Evolutionary conservation across 1,140 invertebrate species (phyloP).

Genomic region (Homalodisca vitripennis): DNA sequence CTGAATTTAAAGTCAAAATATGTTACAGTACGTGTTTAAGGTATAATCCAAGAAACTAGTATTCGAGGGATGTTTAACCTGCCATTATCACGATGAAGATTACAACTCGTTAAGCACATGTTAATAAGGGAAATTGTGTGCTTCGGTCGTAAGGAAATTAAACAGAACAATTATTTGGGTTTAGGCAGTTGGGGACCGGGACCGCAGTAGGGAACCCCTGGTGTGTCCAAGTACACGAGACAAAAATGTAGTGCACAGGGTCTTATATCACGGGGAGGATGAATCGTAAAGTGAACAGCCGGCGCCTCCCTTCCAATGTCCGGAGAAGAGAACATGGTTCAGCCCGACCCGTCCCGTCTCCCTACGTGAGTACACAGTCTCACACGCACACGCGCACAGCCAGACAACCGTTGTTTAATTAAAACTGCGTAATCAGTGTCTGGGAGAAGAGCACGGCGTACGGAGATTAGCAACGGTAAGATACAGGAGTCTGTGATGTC

Average conservation of each 20-base stretch:
- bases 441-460: not conserved
- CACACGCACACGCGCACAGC: not conserved
- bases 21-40: too few species aligned
- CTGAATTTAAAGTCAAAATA: too few species aligned
- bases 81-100: too few species aligned
- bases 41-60: too few species aligned
- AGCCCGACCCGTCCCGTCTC: conserved; percentile 31
- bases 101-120: too few species aligned
- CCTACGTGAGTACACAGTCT: not conserved
- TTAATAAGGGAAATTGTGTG: too few species aligned
- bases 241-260: conserved; percentile 17
- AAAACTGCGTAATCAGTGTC: not conserved
- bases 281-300: conserved; percentile 14
- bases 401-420: not conserved
- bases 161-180: too few species aligned
- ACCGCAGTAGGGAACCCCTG: not conserved
- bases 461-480: too few species aligned
- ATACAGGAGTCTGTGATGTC: too few species aligned
- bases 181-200: not conserved
- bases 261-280: conserved; percentile 18
- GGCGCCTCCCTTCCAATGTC: conserved; percentile 41
- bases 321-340: conserved; percentile 33
- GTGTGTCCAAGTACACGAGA: conserved; percentile 9
- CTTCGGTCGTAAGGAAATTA: too few species aligned
- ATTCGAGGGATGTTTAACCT: too few species aligned